Base-by-base conservation (phyloP, 2,113 vertebrate genomes). In the Planiliza haematocheilus region DNA sequence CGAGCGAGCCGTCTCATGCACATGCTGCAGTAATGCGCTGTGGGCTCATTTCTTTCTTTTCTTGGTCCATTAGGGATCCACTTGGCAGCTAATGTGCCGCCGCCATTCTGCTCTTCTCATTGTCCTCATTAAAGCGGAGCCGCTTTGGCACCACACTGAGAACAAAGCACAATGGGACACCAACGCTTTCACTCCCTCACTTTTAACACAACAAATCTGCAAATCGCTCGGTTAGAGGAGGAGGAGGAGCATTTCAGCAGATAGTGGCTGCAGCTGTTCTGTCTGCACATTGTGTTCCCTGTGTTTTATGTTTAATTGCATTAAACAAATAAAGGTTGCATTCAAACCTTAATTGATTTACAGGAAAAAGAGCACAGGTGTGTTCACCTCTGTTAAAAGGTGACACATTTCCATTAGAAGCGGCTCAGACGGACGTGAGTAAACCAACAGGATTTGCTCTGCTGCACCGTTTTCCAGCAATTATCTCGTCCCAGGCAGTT, bases 31-130 rank as follows among this genome's bases (percentile, higher is more conserved):
- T 11, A 46, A 37, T 53, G 45, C 59, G 39, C 50, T 24, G 50
- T 34, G 7, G 37, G 34, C 30, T 52, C 11, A 39, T 65, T 61
- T 43, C 0, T 49, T 30, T 46, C 24, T 70, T 49, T 51, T 56
- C 65, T 48, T 62, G 51, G 43, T 63, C 45, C 61, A 57, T 82
- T 79, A 74, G 50, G 24, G 56, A 82, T 50, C 55, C 64, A 8
- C 41, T 67, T 79, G 43, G 41, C 43, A 79, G 59, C 51, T 51
- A 52, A 30, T 48, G 8, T 52, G 56, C 79, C 24, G 46, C 41
- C 58, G 46, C 46, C 62, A 57, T 38, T 57, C 12, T 55, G 51
- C 45, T 30, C 20, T 36, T 57, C 1, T 16, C 37, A 14, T 75
- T 62, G 30, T 30, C 58, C 57, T 79, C 20, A 39, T 42, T 69